Evolutionary conservation across 2,797 vertebrate species (phyloP).

Genomic region (Spondyliosoma cantharus): DNA sequence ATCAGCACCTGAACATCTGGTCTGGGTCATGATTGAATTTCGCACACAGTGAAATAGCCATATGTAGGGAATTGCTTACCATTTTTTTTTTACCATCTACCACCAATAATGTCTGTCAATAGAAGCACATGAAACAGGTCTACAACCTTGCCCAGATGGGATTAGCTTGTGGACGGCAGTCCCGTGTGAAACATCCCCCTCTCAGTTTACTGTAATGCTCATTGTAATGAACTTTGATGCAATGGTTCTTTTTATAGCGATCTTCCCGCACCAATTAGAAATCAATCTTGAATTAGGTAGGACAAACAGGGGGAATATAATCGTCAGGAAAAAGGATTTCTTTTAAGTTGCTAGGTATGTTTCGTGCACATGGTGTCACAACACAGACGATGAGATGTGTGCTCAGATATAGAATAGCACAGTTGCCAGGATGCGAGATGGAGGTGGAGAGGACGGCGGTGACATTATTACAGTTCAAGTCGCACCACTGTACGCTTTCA

Average conservation of each 20-base stretch:
- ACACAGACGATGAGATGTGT: neutral
- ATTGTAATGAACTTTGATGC: constrained; percentile 1
- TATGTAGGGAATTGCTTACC: neutral
- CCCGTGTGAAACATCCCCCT: neutral
- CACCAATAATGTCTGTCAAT: neutral
- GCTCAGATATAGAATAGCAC: neutral
- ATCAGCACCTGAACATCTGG: constrained; percentile 4
- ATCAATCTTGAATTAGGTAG: neutral
- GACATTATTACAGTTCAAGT: too few species aligned
- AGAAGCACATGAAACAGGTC: neutral
- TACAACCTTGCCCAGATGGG: neutral
- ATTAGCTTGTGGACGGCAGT: neutral
- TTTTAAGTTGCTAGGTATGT: neutral
- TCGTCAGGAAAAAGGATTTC: neutral
- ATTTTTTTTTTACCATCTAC: neutral
- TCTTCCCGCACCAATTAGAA: neutral
- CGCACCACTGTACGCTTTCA: too few species aligned
- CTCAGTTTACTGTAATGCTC: neutral
- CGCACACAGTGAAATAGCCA: neutral
- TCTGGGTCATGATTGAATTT: constrained; percentile 18
- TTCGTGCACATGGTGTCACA: neutral
- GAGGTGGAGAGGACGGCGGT: too few species aligned
- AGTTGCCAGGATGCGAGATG: too few species aligned
- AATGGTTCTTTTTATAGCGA: neutral
- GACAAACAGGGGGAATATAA: neutral